phyloP scores from a whole-genome alignment of 2,797 vertebrate genomes.

The Ctenochaetus hawaiiensis region DNA sequence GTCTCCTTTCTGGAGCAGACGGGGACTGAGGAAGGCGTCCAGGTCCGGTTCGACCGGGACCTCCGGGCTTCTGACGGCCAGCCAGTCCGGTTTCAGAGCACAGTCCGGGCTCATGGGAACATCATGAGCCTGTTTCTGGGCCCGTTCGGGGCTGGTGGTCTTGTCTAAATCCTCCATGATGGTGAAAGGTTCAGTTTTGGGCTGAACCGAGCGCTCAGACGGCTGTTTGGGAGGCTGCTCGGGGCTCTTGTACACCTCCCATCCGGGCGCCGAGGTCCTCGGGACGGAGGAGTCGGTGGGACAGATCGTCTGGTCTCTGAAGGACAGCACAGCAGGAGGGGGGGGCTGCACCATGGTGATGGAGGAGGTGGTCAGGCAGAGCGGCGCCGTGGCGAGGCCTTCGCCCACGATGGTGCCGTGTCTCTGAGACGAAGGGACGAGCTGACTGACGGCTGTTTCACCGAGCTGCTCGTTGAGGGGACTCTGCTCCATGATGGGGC shows the following conservation, averaged over 20 bases:
- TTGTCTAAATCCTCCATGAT: slow-evolving; percentile 47
- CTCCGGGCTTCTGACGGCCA: slow-evolving; percentile 37
- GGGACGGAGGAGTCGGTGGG: slow-evolving; percentile 9
- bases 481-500: slow-evolving; percentile 85
- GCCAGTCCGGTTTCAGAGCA: slow-evolving; percentile 38
- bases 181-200: not conserved
- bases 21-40: slow-evolving; percentile 69
- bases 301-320: slow-evolving; percentile 77
- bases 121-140: not conserved
- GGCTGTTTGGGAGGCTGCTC: slow-evolving; percentile 11
- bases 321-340: slow-evolving; percentile 65
- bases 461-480: slow-evolving; percentile 61
- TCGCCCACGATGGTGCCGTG: slow-evolving; percentile 77
- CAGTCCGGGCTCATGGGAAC: slow-evolving; percentile 71
- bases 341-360: slow-evolving; percentile 72
- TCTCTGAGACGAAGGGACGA: not conserved
- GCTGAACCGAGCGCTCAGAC: not conserved
- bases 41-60: slow-evolving; percentile 40
- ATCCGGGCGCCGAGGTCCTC: slow-evolving; percentile 31
- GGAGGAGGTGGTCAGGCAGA: slow-evolving; percentile 69
- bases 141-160: not conserved
- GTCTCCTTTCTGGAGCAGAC: rapidly evolving
- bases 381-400: slow-evolving; percentile 55
- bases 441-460: not conserved
- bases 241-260: slow-evolving; percentile 68